Conservation (phyloP, 2,797 vertebrate genomes). For the Spatula clypeata region DNA sequence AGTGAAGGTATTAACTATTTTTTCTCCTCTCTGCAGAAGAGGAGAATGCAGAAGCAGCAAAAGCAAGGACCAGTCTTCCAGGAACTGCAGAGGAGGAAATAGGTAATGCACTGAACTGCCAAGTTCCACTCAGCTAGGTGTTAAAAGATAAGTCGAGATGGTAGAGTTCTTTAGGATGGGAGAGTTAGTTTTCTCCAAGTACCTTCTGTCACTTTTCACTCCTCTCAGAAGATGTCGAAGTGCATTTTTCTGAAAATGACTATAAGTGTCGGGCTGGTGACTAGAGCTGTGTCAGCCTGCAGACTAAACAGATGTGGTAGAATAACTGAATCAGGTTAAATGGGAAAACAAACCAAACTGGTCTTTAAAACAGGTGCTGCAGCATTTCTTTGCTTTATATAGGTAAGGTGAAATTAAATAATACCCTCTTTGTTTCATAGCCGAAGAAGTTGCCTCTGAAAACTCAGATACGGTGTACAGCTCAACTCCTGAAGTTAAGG, state of each 20-base stretch:
- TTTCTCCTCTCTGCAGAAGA: constrained; percentile 64
- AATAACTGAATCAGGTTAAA: not conserved
- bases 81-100: constrained; percentile 84
- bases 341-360: not conserved
- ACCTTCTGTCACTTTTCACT: not conserved
- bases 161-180: not conserved
- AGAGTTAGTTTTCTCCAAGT: not conserved
- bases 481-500: constrained; percentile 94
- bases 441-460: constrained; percentile 95
- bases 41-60: constrained; percentile 84
- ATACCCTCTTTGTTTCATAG: constrained; percentile 17
- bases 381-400: not conserved
- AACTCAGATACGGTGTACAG: constrained; percentile 93
- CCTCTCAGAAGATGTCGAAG: not conserved
- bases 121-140: not conserved
- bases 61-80: constrained; percentile 82
- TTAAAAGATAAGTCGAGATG: not conserved
- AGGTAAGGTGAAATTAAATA: not conserved
- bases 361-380: not conserved
- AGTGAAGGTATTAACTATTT: not conserved
- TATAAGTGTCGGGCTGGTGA: not conserved
- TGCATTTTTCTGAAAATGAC: not conserved
- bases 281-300: not conserved
- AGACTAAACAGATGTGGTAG: not conserved
- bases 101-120: constrained; percentile 57